These are phyloP conservation scores for Dione juno DNA, from an alignment of 2,888 invertebrate species.

Conservation along the genomic window DNA sequence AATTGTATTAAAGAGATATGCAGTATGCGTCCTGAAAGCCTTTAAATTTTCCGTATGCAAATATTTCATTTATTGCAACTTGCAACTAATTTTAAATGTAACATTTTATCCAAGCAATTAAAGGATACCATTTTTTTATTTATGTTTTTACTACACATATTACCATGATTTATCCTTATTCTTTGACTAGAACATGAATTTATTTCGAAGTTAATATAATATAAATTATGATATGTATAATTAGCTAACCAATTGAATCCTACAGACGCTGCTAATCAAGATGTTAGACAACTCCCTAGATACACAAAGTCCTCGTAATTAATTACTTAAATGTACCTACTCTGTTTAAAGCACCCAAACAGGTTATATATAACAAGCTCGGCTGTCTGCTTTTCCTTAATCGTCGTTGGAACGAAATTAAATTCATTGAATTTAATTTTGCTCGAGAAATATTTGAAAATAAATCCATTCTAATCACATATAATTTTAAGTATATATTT, in stretches of 20 bases:
- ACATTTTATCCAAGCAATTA: not conserved
- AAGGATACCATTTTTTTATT: not conserved
- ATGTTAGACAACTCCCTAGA: conserved; percentile 12
- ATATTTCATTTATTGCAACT: not conserved
- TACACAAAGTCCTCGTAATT: conserved; percentile 12
- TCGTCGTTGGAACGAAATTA: not conserved
- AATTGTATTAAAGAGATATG: not conserved
- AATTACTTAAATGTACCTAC: conserved; percentile 11
- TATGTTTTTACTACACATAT: not conserved
- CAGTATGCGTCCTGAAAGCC: not conserved
- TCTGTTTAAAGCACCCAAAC: not conserved
- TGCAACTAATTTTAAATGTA: not conserved
- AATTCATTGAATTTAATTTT: too few relatives aligned
- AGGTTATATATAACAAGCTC: conserved; percentile 2
- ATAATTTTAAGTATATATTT: not conserved
- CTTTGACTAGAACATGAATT: not conserved
- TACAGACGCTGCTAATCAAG: conserved; percentile 4
- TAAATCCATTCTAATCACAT: not conserved
- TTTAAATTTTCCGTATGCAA: not conserved
- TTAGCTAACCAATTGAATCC: not conserved
- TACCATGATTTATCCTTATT: not conserved
- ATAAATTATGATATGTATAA: not conserved
- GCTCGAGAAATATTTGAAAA: not conserved
- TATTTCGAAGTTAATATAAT: not conserved
- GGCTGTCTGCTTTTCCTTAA: not conserved